Percentiles rank a stretch among this genome's conserved stretches.
Evolutionary conservation across 1,140 invertebrate species (phyloP).

Genomic region (Conus ventricosus): DNA sequence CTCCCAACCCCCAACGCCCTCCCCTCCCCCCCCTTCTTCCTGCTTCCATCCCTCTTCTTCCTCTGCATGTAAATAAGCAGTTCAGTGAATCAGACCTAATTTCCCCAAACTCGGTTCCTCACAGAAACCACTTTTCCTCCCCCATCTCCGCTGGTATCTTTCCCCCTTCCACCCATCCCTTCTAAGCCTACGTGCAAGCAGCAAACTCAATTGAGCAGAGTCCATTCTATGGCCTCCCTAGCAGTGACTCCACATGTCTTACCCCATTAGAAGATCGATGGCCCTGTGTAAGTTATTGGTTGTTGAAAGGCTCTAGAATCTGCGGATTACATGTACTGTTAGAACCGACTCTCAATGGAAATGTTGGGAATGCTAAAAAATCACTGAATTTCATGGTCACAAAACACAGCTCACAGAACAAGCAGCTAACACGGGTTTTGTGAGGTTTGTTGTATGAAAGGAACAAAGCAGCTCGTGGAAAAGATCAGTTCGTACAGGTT

Average conservation of each 20-base stretch:
- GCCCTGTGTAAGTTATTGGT: constrained; percentile 8
- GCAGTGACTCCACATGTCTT: not conserved
- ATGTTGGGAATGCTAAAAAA: not conserved
- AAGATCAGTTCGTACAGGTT: too few species aligned
- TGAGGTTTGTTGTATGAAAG: not conserved
- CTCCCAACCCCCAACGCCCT: too few species aligned
- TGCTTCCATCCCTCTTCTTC: too few species aligned
- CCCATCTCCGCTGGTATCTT: not conserved
- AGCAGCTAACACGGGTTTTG: too few species aligned
- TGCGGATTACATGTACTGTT: not conserved
- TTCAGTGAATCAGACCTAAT: constrained; percentile 13
- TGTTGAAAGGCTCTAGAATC: not conserved
- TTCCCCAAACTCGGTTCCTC: not conserved
- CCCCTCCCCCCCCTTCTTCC: too few species aligned
- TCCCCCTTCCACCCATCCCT: not conserved
- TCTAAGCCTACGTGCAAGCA: not conserved
- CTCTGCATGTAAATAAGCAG: not conserved
- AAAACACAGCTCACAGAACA: not conserved
- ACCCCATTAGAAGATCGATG: not conserved
- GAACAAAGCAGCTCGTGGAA: not conserved
- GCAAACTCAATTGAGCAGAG: too few species aligned
- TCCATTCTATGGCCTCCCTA: too few species aligned
- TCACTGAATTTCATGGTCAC: not conserved
- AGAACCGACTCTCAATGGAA: not conserved
- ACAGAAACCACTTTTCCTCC: not conserved